phyloP scores from a whole-genome alignment of 2,888 invertebrate genomes.

The Melieria crassipennis region DNA sequence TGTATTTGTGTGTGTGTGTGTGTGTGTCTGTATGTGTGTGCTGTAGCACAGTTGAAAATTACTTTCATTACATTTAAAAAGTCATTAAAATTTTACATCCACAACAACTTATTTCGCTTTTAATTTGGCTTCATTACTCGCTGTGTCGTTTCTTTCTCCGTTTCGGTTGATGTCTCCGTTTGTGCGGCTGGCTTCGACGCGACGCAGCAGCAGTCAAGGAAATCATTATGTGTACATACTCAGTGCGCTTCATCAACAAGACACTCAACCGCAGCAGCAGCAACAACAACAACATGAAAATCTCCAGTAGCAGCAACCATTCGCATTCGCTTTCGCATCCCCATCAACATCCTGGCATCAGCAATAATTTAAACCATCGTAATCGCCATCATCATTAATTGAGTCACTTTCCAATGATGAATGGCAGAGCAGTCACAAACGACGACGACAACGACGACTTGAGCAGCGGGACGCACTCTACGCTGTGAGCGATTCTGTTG shows the following conservation, averaged over 20 bases:
- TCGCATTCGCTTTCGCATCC: not conserved
- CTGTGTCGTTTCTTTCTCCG: not conserved
- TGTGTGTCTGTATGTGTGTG: constrained; percentile 6
- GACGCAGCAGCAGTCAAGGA: too few species aligned
- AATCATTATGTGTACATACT: not conserved
- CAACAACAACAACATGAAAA: not conserved
- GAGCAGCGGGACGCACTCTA: too few species aligned
- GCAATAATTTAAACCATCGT: constrained; percentile 27
- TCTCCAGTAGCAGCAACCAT: not conserved
- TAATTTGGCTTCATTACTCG: constrained; percentile 35
- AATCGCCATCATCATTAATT: constrained; percentile 39
- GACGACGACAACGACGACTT: too few species aligned
- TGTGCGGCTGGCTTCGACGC: not conserved
- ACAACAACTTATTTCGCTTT: constrained; percentile 40
- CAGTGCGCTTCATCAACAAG: constrained; percentile 6
- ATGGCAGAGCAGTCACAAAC: constrained; percentile 22
- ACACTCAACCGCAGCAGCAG: constrained; percentile 11
- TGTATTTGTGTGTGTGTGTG: not conserved
- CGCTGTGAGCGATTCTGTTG: too few species aligned
- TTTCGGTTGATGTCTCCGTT: not conserved
- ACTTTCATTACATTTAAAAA: constrained; percentile 57
- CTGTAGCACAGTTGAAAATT: constrained; percentile 45
- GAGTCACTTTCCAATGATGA: constrained; percentile 44
- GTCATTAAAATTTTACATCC: constrained; percentile 52
- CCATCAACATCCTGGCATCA: constrained; percentile 1